These are phyloP conservation scores for Megalopta genalis DNA, from an alignment of 1,140 invertebrate species.

Conservation along the genomic window DNA sequence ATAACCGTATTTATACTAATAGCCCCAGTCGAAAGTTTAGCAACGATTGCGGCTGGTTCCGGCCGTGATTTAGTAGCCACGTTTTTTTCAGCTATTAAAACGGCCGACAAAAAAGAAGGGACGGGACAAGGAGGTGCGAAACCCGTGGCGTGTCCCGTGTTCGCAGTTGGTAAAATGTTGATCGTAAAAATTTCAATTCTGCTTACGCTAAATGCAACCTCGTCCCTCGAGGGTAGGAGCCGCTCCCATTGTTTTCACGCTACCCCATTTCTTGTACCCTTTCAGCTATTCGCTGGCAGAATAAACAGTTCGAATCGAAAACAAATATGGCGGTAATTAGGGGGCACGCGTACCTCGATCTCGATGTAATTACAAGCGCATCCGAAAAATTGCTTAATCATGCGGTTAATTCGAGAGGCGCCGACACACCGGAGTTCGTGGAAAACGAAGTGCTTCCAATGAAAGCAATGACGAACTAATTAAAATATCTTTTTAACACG, in stretches of 20 bases:
- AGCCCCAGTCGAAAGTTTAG: slow-evolving; percentile 61
- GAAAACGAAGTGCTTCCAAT: too few relatives aligned
- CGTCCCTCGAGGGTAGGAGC: not conserved
- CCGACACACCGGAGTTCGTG: too few relatives aligned
- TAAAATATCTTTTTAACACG: too few relatives aligned
- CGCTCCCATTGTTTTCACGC: not conserved
- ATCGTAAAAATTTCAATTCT: slow-evolving; percentile 46
- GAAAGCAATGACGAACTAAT: too few relatives aligned
- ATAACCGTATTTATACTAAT: slow-evolving; percentile 80
- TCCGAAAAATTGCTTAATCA: not conserved
- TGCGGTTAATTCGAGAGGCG: not conserved
- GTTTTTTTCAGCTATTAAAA: slow-evolving; percentile 53
- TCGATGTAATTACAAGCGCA: not conserved
- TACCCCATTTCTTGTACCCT: not conserved
- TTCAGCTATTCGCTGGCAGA: not conserved
- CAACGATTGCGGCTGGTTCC: slow-evolving; percentile 56
- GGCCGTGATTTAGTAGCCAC: slow-evolving; percentile 68
- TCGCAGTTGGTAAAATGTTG: slow-evolving; percentile 9
- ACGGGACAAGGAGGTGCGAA: slow-evolving; percentile 15
- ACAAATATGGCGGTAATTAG: not conserved
- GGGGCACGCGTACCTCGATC: not conserved
- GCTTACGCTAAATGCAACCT: not conserved
- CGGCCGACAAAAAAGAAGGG: slow-evolving; percentile 3
- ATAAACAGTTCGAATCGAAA: not conserved
- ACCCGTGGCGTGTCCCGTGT: slow-evolving; percentile 12